These are phyloP conservation scores for Pristionchus maxplancki DNA, from an alignment of 2,888 invertebrate genomes.

Conservation along the genomic window DNA sequence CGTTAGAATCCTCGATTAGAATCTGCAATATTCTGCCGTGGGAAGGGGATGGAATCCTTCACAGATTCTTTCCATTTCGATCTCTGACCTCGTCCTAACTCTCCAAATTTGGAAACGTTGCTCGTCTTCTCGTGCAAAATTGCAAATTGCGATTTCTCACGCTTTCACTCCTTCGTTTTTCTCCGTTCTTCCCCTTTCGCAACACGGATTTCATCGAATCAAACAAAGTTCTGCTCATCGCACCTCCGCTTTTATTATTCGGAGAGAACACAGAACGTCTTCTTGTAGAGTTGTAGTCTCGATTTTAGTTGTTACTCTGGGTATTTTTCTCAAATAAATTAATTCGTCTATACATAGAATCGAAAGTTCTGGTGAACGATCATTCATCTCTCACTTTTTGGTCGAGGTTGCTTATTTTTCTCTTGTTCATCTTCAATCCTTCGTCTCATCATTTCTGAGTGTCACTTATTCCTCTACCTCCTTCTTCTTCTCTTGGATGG, in stretches of 20 bases:
- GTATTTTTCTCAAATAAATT: not conserved
- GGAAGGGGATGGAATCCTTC: not conserved
- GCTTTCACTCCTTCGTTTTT: not conserved
- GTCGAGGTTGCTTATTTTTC: constrained; percentile 49
- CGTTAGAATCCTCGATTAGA: not conserved
- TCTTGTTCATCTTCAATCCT: constrained; percentile 52
- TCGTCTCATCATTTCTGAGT: constrained; percentile 28
- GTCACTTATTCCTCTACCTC: constrained; percentile 40
- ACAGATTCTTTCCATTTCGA: not conserved
- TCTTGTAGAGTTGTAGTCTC: not conserved
- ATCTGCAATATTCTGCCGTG: not conserved
- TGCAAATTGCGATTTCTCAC: constrained; percentile 18
- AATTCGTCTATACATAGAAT: not conserved
- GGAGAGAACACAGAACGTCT: no score
- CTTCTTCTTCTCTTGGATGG: constrained; percentile 23
- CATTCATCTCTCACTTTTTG: not conserved
- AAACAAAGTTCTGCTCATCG: not conserved
- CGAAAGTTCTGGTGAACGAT: not conserved
- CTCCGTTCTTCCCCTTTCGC: not conserved
- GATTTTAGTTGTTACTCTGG: not conserved
- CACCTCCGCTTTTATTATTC: not conserved
- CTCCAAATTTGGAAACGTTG: constrained; percentile 6
- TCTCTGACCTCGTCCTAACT: not conserved
- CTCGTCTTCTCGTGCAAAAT: constrained; percentile 11
- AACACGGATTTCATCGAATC: not conserved